Conservation (phyloP, 2,888 invertebrate genomes). For the Tinea pellionella region DNA sequence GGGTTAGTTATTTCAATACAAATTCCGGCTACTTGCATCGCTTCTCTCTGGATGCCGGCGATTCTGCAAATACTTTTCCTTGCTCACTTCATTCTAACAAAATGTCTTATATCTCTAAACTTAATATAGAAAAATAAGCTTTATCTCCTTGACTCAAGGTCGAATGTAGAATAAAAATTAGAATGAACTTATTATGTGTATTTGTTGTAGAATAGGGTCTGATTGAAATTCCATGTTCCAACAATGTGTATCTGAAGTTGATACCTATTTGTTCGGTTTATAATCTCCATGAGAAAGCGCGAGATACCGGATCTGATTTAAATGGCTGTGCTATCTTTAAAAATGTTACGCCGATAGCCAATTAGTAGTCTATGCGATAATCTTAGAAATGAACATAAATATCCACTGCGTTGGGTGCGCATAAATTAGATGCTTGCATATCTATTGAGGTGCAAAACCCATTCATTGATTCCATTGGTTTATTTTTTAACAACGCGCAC, state of each 20-base stretch:
- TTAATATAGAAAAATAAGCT: constrained; percentile 19
- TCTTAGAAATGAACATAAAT: constrained; percentile 46
- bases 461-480: not conserved
- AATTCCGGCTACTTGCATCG: constrained; percentile 65
- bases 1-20: constrained; percentile 63
- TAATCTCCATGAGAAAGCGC: constrained; percentile 45
- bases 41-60: constrained; percentile 57
- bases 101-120: constrained; percentile 22
- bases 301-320: constrained; percentile 39
- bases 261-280: constrained; percentile 52
- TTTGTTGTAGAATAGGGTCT: constrained; percentile 24
- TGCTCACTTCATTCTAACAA: constrained; percentile 33
- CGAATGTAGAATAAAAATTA: constrained; percentile 16
- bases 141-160: constrained; percentile 15
- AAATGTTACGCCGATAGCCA: constrained; percentile 46
- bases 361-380: constrained; percentile 49
- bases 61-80: constrained; percentile 64
- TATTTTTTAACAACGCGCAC: no score
- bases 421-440: not conserved
- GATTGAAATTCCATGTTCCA: constrained; percentile 68
- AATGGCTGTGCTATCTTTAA: constrained; percentile 37
- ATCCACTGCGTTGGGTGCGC: constrained; percentile 10
- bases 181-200: constrained; percentile 17
- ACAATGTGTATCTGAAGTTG: constrained; percentile 53
- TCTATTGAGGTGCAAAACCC: not conserved